Conservation (phyloP, 2,888 invertebrate species). For the Mythimna ferrago region DNA sequence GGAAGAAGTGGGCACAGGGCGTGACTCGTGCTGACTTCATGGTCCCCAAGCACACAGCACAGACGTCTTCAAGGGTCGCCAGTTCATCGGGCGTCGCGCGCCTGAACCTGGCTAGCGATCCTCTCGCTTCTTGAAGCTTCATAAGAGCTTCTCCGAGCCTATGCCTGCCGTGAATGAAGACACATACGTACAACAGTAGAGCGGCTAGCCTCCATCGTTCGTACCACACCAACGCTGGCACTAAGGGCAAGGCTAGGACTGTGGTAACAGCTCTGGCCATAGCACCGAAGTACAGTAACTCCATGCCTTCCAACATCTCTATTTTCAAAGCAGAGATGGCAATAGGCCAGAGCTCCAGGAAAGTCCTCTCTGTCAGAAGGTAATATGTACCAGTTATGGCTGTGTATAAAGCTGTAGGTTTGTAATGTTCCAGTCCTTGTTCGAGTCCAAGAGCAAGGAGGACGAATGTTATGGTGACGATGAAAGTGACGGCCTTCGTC, state of each 20-base stretch:
- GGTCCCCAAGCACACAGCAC: constrained; percentile 93
- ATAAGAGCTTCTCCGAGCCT: constrained; percentile 89
- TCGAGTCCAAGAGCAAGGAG: constrained; percentile 94
- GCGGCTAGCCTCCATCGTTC: constrained; percentile 91
- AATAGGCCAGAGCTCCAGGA: constrained; percentile 92
- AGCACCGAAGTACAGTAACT: constrained; percentile 93
- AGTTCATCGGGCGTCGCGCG: constrained; percentile 93
- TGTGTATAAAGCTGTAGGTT: constrained; percentile 92
- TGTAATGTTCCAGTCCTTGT: constrained; percentile 94
- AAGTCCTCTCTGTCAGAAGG: constrained; percentile 93
- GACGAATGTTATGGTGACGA: constrained; percentile 94
- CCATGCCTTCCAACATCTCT: constrained; percentile 93
- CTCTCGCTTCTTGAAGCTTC: constrained; percentile 91
- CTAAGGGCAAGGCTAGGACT: constrained; percentile 89
- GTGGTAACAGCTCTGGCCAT: constrained; percentile 91
- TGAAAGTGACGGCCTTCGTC: constrained; percentile 95
- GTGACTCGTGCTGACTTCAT: constrained; percentile 94
- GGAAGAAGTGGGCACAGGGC: constrained; percentile 95
- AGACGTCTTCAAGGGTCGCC: constrained; percentile 93
- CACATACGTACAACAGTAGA: constrained; percentile 92
- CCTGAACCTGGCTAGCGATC: constrained; percentile 91
- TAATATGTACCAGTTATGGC: constrained; percentile 93
- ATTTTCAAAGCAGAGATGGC: constrained; percentile 91
- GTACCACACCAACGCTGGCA: constrained; percentile 89
- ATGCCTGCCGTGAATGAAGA: constrained; percentile 92